Evolutionary conservation across 2,113 vertebrate genomes (phyloP), one percentile per base, ranked within the genome.

Genomic region (Pachypanchax playfairii): DNA sequence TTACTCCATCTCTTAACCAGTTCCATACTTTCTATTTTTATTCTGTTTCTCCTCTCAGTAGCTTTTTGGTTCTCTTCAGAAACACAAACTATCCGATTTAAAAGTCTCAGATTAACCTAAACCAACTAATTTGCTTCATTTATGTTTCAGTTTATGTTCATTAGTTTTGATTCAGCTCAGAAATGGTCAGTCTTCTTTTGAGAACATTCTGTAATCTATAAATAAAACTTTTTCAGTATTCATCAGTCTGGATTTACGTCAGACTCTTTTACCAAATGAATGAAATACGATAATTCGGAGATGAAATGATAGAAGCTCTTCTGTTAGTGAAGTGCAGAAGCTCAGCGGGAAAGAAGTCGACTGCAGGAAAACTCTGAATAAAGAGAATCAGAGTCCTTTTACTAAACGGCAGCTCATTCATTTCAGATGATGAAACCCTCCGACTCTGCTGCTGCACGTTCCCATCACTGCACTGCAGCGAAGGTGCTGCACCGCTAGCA

Each of bases 1-100:
- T 64, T 29, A 46, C 53, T 73, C 39, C 42, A 70, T 65, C 44
- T 73, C 54, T 67, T 26, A 38, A 6, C 41, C 5, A 4, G n/a
- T 14, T 24, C 12, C 22, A 33, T n/a, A 4, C 4, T 15, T 53
- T n/a, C 33, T n/a, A 13, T 11, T 21, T 20, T 8, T 3, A 14
- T 2, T 39, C 7, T 24, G 18, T 5, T 4, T 18, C 9, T 11
- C 8, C 13, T 25, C 35, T 18, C 7, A 51, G 3, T 65, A 61
- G 53, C 46, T 42, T 5, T 21, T 17, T 18, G 6, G 22, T 14
- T 1, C 55, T 47, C 2, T 26, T 36, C 9, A 31, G 22, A 44
- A 48, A 33, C 9, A 36, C n/a, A 3, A 14, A 14, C 24, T 1
- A 4, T n/a, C 22, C 21, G 38, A 15, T 8, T 25, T 56, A 8